A percentile compares a stretch with the other conserved stretches of the same genome.
Conservation (phyloP, 2,113 vertebrate species). For the Camelus dromedarius region DNA sequence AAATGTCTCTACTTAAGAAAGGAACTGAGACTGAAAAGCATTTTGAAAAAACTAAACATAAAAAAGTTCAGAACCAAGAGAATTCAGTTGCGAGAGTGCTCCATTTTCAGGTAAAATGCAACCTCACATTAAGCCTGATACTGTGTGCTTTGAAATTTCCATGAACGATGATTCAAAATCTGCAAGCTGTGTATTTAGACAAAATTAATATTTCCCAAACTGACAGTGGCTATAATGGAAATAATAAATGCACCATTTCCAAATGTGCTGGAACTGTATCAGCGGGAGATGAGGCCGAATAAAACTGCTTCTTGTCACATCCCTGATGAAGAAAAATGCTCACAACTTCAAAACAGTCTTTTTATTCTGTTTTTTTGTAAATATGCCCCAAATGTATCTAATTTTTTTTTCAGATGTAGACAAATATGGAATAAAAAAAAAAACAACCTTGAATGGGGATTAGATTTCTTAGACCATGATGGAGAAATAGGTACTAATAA, state of each 20-base stretch:
- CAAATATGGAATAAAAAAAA: neutral
- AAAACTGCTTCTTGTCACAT: neutral
- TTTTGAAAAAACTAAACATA: neutral
- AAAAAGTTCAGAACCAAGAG: neutral
- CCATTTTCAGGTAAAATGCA: constrained; percentile 41
- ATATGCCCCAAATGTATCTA: neutral
- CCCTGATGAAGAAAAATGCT: constrained; percentile 55
- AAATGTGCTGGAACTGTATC: neutral
- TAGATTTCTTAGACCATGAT: neutral
- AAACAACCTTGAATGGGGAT: neutral
- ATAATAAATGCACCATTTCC: constrained; percentile 45
- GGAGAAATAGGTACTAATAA: neutral
- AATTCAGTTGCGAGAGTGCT: neutral
- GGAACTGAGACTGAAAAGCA: neutral
- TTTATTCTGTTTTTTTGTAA: constrained; percentile 13
- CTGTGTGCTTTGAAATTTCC: constrained; percentile 57
- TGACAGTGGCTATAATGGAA: constrained; percentile 39
- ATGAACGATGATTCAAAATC: constrained; percentile 64
- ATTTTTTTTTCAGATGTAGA: neutral
- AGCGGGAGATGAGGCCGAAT: neutral
- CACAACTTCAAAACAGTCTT: constrained; percentile 7
- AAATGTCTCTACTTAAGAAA: neutral
- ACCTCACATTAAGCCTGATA: constrained; percentile 12
- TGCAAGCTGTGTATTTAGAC: constrained; percentile 58
- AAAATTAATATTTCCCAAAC: constrained; percentile 67